A percentile compares a stretch with the other conserved stretches of the same genome.
Evolutionary conservation across 2,888 invertebrate species (phyloP).

Genomic region (Chrysodeixis includens): DNA sequence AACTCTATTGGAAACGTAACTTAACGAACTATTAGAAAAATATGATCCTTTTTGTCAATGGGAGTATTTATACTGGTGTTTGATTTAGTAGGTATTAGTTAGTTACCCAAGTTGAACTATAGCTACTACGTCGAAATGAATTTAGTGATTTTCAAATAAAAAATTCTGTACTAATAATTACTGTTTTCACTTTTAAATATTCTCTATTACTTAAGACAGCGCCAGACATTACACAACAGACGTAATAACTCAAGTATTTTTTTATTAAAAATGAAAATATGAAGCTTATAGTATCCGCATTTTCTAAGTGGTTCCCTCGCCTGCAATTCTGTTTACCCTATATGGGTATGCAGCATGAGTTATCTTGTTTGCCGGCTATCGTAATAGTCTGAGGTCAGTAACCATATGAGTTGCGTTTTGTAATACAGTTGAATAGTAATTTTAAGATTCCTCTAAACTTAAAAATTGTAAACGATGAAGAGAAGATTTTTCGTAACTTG

Average conservation of each 20-base stretch:
- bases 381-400: slow-evolving; percentile 52
- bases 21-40: too few species aligned
- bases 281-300: slow-evolving; percentile 72
- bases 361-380: slow-evolving; percentile 63
- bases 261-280: slow-evolving; percentile 70
- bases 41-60: too few species aligned
- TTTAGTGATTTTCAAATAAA: background rate
- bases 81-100: too few species aligned
- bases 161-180: background rate
- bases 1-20: too few species aligned
- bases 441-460: background rate
- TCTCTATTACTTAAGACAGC: slow-evolving; percentile 8
- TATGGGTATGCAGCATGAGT: slow-evolving; percentile 77
- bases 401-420: slow-evolving; percentile 48
- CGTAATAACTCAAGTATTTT: slow-evolving; percentile 58
- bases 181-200: background rate
- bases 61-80: too few species aligned
- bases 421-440: slow-evolving; percentile 10
- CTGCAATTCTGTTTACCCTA: slow-evolving; percentile 67
- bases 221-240: slow-evolving; percentile 58
- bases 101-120: too few species aligned
- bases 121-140: too few species aligned
- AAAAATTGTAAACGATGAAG: background rate
- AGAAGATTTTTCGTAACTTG: too few species aligned
- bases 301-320: slow-evolving; percentile 65